Conservation (phyloP, 2,797 vertebrate genomes). For the Moxostoma hubbsi region DNA sequence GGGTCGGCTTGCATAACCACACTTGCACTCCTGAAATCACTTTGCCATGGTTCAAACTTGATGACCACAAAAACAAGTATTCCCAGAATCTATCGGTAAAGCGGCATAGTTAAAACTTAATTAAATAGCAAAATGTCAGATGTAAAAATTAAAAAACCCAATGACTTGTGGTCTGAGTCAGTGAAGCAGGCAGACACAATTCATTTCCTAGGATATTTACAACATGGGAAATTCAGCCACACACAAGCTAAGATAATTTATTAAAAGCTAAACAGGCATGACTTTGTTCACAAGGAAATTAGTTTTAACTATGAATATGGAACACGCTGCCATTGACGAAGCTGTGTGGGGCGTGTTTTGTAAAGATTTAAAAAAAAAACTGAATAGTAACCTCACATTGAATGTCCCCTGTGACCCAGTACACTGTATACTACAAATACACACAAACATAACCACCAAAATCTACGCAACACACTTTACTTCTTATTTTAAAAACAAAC, state of each 20-base stretch:
- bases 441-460: background rate
- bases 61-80: constrained; percentile 43
- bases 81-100: constrained; percentile 52
- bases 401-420: background rate
- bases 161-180: constrained; percentile 49
- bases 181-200: constrained; percentile 24
- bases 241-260: constrained; percentile 51
- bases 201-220: constrained; percentile 57
- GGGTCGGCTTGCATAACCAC: constrained; percentile 65
- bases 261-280: constrained; percentile 37
- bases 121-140: constrained; percentile 54
- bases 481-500: background rate
- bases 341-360: constrained; percentile 7
- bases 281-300: constrained; percentile 25
- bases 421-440: background rate
- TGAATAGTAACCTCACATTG: background rate
- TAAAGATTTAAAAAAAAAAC: background rate
- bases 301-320: constrained; percentile 22
- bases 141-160: constrained; percentile 41
- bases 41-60: constrained; percentile 41
- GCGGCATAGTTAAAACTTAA: constrained; percentile 49
- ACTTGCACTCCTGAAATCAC: constrained; percentile 34
- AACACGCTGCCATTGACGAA: background rate
- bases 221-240: constrained; percentile 44
- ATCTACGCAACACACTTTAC: background rate